A percentile compares a stretch with the other conserved stretches of the same genome.
phyloP scores from a whole-genome alignment of 2,113 vertebrate species.

The Cardinalis cardinalis region DNA sequence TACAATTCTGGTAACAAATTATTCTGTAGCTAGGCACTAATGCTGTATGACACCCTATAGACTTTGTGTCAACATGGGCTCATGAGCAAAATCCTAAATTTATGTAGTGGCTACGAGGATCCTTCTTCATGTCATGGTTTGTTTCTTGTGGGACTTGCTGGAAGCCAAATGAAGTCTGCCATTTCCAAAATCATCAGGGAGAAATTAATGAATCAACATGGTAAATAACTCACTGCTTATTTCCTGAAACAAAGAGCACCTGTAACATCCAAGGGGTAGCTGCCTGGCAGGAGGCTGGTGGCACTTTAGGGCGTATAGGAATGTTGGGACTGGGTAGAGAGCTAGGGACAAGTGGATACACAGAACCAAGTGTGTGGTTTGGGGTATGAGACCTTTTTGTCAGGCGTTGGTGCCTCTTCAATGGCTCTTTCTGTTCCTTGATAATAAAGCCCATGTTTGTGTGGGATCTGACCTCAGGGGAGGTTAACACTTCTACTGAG shows the following conservation, averaged over 20 bases:
- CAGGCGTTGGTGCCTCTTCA: slow-evolving; percentile 25
- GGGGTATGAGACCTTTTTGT: slow-evolving; percentile 20
- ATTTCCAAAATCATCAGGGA: slow-evolving; percentile 26
- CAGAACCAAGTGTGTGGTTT: not conserved
- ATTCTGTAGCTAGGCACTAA: not conserved
- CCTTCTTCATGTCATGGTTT: not conserved
- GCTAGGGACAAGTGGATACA: not conserved
- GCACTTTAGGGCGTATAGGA: not conserved
- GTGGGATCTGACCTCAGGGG: slow-evolving; percentile 35
- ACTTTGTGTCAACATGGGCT: not conserved
- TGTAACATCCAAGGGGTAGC: not conserved
- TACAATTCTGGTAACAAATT: not conserved
- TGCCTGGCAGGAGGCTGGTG: not conserved
- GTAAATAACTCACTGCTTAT: slow-evolving; percentile 16
- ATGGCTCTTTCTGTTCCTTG: slow-evolving; percentile 51
- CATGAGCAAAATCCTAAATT: not conserved
- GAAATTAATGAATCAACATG: not conserved
- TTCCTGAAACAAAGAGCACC: slow-evolving; percentile 36
- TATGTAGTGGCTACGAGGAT: not conserved
- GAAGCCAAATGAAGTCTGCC: not conserved
- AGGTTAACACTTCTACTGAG: slow-evolving; percentile 10
- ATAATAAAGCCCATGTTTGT: slow-evolving; percentile 48
- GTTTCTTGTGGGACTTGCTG: not conserved
- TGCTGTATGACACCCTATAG: not conserved
- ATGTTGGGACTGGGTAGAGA: not conserved